Evolutionary conservation across 2,797 vertebrate species (phyloP).

Genomic region (Lophius americanus): DNA sequence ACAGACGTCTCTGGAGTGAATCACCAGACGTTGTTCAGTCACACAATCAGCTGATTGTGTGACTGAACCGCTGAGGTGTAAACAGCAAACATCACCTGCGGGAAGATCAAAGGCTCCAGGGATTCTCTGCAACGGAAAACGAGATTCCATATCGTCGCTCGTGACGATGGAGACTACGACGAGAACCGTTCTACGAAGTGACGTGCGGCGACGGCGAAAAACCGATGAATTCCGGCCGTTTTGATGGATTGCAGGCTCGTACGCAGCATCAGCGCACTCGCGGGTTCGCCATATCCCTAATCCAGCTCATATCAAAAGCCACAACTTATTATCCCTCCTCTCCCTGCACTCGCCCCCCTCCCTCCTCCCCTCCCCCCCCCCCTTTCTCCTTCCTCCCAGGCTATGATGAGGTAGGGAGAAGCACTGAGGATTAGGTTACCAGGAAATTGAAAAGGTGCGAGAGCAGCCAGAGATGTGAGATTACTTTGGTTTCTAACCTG

Average conservation of each 20-base stretch:
- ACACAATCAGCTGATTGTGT: no score
- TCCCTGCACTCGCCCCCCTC: neutral
- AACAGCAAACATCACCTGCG: neutral
- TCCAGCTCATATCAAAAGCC: conserved; percentile 71
- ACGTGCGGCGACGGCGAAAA: conserved; percentile 1
- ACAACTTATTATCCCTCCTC: conserved; percentile 64
- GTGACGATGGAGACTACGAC: no score
- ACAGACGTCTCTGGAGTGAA: no score
- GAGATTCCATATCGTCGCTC: no score
- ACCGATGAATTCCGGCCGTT: conserved; percentile 27
- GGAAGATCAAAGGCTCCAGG: neutral
- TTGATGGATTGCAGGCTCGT: conserved; percentile 52
- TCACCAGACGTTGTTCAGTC: no score
- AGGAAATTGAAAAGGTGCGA: conserved; percentile 84
- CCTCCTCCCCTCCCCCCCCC: conserved; percentile 35
- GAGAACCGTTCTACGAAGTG: neutral
- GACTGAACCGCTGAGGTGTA: no score
- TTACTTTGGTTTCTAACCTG: conserved; percentile 71
- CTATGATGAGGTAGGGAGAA: conserved; percentile 67
- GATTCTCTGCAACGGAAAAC: neutral
- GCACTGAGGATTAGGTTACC: conserved; percentile 75
- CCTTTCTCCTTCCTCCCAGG: conserved; percentile 40
- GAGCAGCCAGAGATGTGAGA: conserved; percentile 74
- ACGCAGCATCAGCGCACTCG: conserved; percentile 44
- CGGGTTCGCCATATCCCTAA: conserved; percentile 62